Evolutionary conservation across 2,113 vertebrate species (phyloP).

Genomic region (Lynx canadensis): DNA sequence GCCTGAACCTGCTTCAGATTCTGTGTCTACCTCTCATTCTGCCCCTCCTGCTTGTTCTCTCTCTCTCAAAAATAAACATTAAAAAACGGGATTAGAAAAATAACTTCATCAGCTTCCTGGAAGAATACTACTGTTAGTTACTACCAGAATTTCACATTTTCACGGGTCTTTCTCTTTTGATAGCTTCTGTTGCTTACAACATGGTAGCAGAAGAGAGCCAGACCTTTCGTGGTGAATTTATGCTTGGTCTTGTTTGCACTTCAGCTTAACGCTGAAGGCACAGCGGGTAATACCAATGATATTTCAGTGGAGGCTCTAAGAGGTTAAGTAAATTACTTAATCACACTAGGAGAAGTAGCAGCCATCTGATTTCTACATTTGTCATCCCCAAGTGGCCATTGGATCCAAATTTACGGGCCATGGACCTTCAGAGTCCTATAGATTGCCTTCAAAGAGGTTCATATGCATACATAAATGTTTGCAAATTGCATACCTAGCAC

Average conservation of each 20-base stretch:
- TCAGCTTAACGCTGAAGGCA: background rate
- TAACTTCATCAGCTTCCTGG: background rate
- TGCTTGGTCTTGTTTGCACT: background rate
- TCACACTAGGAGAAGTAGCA: background rate
- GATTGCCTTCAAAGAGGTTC: background rate
- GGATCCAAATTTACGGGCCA: background rate
- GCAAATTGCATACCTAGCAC: background rate
- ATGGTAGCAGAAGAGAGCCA: background rate
- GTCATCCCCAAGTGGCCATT: background rate
- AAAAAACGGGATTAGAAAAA: background rate
- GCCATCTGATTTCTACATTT: background rate
- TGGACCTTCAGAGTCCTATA: background rate
- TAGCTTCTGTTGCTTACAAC: background rate
- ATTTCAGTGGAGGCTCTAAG: background rate
- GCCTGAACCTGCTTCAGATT: too few species aligned
- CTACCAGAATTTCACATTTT: background rate
- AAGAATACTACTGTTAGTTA: too few species aligned
- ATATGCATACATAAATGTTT: background rate
- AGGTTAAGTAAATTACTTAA: background rate
- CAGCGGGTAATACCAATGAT: background rate
- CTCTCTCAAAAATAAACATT: too few species aligned
- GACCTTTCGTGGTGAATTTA: background rate
- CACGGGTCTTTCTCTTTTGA: background rate
- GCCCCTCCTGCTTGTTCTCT: too few species aligned
- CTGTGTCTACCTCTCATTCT: too few species aligned